phyloP scores from a whole-genome alignment of 2,113 vertebrate genomes.

The Microcebus ravelobensis region DNA sequence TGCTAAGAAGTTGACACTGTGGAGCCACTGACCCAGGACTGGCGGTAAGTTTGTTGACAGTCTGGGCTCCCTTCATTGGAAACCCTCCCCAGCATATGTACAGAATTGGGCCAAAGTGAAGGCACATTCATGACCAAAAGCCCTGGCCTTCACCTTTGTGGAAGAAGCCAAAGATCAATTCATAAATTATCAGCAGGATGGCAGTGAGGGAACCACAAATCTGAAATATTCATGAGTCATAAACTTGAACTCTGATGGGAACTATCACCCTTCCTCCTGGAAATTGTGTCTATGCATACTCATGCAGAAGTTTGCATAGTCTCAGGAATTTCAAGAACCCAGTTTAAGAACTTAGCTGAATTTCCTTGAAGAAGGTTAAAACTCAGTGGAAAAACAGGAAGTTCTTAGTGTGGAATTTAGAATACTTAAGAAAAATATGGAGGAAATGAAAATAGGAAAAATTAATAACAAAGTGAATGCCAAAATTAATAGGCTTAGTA shows the following conservation, averaged over 20 bases:
- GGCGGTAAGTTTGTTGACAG: neutral
- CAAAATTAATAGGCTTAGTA: constrained; percentile 58
- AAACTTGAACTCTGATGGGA: neutral
- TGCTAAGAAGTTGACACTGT: neutral
- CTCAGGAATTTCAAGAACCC: neutral
- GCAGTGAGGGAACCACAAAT: neutral
- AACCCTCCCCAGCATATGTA: neutral
- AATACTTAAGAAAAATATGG: constrained; percentile 36
- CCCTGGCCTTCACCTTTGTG: neutral
- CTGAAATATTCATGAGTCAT: neutral
- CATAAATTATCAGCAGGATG: neutral
- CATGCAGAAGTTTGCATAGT: neutral
- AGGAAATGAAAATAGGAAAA: constrained; percentile 36
- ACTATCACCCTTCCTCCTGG: neutral
- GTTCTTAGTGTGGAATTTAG: constrained; percentile 23
- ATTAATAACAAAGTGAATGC: constrained; percentile 51
- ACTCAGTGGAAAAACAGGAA: neutral
- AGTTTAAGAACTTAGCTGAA: neutral
- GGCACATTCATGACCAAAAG: neutral
- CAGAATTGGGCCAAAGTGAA: neutral
- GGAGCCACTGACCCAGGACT: neutral
- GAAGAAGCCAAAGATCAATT: neutral
- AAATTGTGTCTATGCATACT: neutral
- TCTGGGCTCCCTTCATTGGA: neutral
- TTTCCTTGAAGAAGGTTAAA: constrained; percentile 41